Evolutionary conservation across 2,888 invertebrate genomes (phyloP), one percentile per base, ranked within the genome.

Genomic region (Trypoxylon attenuatum): DNA sequence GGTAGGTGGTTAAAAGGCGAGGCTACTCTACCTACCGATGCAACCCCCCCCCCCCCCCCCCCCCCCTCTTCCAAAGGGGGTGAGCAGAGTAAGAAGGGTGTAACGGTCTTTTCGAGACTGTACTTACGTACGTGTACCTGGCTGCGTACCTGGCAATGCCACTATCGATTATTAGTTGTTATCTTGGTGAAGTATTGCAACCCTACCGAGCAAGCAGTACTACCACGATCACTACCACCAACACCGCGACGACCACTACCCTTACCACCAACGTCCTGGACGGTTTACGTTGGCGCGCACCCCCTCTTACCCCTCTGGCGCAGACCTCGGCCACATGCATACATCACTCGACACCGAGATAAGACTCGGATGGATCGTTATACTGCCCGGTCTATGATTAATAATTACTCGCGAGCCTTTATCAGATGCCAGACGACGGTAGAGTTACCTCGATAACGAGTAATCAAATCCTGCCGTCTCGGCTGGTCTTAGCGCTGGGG

Each of bases 321-420:
- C 53, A 60, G 64, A 61, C 61, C 71, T 68, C 74, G 68, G 65
- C 76, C 70, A 71, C 76, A 72, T 80, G 80, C 82, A 83, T 83
- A 82, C 82, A 83, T 83, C 82, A 83, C 82, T 82, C 82, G 79
- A 75, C 79, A 79, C 79, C 77, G 72, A 84, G 85, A 84, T 85
- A 85, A 86, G 83, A 81, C 80, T 81, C 79, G 81, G 81, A 84
- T 84, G 84, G 83, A 85, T 84, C 82, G 84, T 83, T 85, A 82
- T 79, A 80, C 80, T 73, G 78, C 76, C 81, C 76, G 76, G 78
- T 80, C 83, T 84, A 84, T 85, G 85, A 86, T 85, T 85, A 86
- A 85, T 86, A 85, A 85, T 86, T 85, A 85, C 82, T 79, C 81
- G 82, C 76, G 72, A 69, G 78, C 71, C 81, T 79, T 82, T 82